Evolutionary conservation across 2,797 vertebrate genomes (phyloP), one percentile per base, ranked within the genome.

Genomic region (Enteromius afrohamiltoni): DNA sequence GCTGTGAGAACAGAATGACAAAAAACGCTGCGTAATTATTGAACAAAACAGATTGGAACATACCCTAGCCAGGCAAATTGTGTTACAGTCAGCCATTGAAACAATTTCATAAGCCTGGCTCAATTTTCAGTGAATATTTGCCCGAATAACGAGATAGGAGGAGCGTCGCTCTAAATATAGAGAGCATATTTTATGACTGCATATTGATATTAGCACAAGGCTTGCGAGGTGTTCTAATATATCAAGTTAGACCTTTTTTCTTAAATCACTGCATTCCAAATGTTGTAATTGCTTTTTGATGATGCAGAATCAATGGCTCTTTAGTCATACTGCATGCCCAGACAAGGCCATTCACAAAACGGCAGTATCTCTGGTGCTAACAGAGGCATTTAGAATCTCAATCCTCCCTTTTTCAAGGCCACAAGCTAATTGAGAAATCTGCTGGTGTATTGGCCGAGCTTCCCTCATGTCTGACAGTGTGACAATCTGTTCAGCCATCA

Each of bases 1-100:
- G 91, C 86, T 87, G 90, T 89, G 90, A 91, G 90, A 93, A 93
- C 91, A 91, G 91, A 91, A 92, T 93, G 84, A 79, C 93, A 92
- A 68, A 89, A 86, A 90, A 91, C 83, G 87, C 90, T 91, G 90
- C 85, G 92, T 94, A 92, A 94, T 92, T 90, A 93, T 90, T 90
- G 87, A 91, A 92, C 89, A 90, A 93, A 94, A 91, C 90, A 90
- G 87, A 91, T 88, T 93, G 87, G 88, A 92, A 87, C 82, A 86
- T 91, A 87, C 89, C 87, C 85, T 86, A 89, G 68, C 83, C 37
- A 67, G 47, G 70, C 29, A 69, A 83, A 75, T 55, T 29, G 84
- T 74, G 78, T 80, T 47, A 42, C 23, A 69, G 68, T 80, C 81
- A 83, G 71, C 77, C 67, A 71, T 55, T 79, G n/a, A 45, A 64